Evolutionary conservation across 2,797 vertebrate species (phyloP), one percentile per base, ranked within the genome.

Genomic region (Chrysolophus pictus): DNA sequence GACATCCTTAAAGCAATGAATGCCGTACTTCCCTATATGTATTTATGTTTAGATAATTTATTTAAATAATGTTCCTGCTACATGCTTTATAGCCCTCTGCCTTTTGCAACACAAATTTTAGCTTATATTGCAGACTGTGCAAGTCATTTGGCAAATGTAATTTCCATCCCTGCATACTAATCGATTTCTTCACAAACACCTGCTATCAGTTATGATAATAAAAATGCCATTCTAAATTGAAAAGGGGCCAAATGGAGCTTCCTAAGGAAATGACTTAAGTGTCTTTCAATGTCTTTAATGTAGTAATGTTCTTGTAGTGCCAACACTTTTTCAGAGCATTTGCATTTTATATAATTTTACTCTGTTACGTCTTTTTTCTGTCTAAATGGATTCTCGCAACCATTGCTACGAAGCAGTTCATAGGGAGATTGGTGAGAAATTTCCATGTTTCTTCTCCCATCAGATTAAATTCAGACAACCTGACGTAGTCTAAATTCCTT

Each of bases 141-240:
- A 97, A 97, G 98, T 98, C 98, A 97, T 98, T 98, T 98, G 97
- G 97, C 97, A 98, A 98, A 98, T 97, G 97, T 98, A 97, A 98
- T 98, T 98, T 98, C 97, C 97, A 98, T 97, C 95, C 96, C 97
- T 97, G 98, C 98, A 98, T 98, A 97, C 98, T 98, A 98, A 98
- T 98, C 97, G 97, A 98, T 98, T 98, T 97, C 97, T 97, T 97
- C 97, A 94, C 97, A 97, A 98, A 98, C 98, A 98, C 98, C 98
- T 98, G 98, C 98, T 97, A 98, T 98, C 98, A 97, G 98, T 98
- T 98, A 98, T 97, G 97, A 97, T 98, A 98, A 98, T 98, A 98
- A 98, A 98, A 98, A 97, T 97, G 98, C 97, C 98, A 97, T 97
- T 98, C 96, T 97, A 96, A 98, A 98, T 97, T 98, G 98, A 98